Evolutionary conservation across 2,888 invertebrate genomes (phyloP).

Genomic region (Drosophila peninsularis): DNA sequence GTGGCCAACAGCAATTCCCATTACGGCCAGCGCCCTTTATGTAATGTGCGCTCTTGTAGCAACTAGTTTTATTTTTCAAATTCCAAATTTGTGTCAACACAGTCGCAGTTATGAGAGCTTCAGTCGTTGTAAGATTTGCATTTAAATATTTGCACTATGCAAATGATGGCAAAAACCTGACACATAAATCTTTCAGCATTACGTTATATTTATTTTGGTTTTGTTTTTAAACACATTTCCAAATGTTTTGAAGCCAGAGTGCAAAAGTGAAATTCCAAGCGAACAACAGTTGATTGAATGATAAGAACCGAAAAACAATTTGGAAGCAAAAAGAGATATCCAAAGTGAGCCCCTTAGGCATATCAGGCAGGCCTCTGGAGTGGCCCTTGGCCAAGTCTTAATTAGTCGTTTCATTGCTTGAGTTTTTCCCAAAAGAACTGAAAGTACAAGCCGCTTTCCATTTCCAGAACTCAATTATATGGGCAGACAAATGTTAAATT

Average conservation of each 20-base stretch:
- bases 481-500: conserved; percentile 19
- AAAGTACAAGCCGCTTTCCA: conserved; percentile 60
- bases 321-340: conserved; percentile 1
- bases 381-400: conserved; percentile 9
- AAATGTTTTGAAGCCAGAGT: conserved; percentile 9
- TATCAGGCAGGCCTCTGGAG: neutral
- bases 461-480: conserved; percentile 37
- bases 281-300: conserved; percentile 3
- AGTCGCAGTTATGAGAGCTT: conserved; percentile 11
- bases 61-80: conserved; percentile 30
- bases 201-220: conserved; percentile 16
- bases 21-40: conserved; percentile 37
- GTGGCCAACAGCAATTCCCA: conserved; percentile 44
- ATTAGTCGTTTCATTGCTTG: conserved; percentile 6
- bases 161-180: conserved; percentile 37
- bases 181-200: conserved; percentile 35
- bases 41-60: conserved; percentile 31
- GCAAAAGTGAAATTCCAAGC: conserved; percentile 46
- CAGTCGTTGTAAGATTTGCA: conserved; percentile 30
- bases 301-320: conserved; percentile 18
- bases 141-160: conserved; percentile 51
- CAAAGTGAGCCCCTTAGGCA: neutral
- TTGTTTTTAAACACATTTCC: conserved; percentile 25
- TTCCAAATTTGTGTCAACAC: conserved; percentile 41
- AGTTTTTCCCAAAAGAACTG: conserved; percentile 31